Base-by-base conservation (phyloP, 2,888 invertebrate genomes). In the Tachystola acroxantha region DNA sequence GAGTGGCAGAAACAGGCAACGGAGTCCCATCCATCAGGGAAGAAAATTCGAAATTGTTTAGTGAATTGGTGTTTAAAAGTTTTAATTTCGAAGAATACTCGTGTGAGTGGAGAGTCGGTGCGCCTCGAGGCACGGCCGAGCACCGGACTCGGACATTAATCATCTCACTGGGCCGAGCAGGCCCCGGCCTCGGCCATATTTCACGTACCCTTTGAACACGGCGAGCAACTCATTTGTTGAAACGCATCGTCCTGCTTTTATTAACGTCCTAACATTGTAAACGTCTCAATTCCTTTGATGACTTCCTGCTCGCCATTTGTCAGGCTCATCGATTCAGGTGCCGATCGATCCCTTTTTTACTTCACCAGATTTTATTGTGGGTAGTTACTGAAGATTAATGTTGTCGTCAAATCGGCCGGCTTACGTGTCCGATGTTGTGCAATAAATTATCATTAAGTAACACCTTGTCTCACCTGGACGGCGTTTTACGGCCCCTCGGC, bases 401-500 rank as follows among this genome's bases (percentile, higher is more conserved):
- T 46, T 68, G 69, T 78, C 73, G 60, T 75, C 71, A 72, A 75
- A 65, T 66, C 57, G 56, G 54, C 42, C 61, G 54, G 58, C 57
- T 63, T 59, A 62, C 58, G 64, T 64, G 64, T 65, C 61, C 64
- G 57, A 57, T 66, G 73, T 73, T 69, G 66, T 64, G 78, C 81
- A 79, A 81, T 85, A 85, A 81, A 85, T 85, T 81, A 80, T 64
- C 71, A 77, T 81, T 80, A 81, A 82, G 71, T 81, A 81, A 81
- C 81, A 79, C 75, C 73, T 76, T 74, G 73, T 71, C 72, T 65
- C 67, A 61, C 60, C 58, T 62, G 63, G 55, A 57, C 55, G 46
- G 50, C 50, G 58, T 70, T 81, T 27, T 82, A 84, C 71, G 67
- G 58, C 57, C 56, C 43, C 38, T 48, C 53, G 59, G 60, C 72